Percentiles rank a stretch among this genome's conserved stretches.
Conservation (phyloP, 2,113 vertebrate species). For the Capreolus pygargus region DNA sequence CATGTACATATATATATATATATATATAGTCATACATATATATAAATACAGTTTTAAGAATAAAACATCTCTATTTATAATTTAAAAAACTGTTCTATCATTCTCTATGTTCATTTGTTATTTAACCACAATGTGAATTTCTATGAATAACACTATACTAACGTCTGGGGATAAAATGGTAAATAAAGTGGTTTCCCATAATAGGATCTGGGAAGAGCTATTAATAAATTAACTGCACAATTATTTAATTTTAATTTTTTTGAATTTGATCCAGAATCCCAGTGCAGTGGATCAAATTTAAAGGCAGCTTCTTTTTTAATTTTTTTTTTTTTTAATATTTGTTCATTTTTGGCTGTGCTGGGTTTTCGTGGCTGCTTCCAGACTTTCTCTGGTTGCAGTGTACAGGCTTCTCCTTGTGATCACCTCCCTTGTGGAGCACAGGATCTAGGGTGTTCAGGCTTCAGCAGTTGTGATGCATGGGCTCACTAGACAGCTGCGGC, state of each 20-base stretch:
- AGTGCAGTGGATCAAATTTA: neutral
- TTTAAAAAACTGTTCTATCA: neutral
- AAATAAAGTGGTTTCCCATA: neutral
- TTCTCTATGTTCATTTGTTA: neutral
- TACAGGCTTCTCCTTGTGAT: neutral
- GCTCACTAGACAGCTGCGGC: neutral
- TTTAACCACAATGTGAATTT: neutral
- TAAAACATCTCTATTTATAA: neutral
- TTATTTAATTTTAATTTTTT: neutral
- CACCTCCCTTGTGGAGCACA: neutral
- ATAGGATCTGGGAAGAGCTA: neutral
- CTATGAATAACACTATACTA: neutral
- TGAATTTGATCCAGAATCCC: neutral
- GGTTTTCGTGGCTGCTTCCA: neutral
- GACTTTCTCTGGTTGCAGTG: neutral
- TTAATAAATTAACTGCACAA: neutral
- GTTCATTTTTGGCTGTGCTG: neutral
- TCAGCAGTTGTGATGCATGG: accelerated
- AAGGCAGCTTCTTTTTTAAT: neutral
- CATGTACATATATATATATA: neutral
- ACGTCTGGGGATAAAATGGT: neutral
- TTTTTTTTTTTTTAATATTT: neutral
- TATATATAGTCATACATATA: neutral
- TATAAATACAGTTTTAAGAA: neutral
- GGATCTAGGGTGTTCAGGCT: neutral